Evolutionary conservation across 2,113 vertebrate genomes (phyloP), one percentile per base, ranked within the genome.

Genomic region (Hyperoodon ampullatus): DNA sequence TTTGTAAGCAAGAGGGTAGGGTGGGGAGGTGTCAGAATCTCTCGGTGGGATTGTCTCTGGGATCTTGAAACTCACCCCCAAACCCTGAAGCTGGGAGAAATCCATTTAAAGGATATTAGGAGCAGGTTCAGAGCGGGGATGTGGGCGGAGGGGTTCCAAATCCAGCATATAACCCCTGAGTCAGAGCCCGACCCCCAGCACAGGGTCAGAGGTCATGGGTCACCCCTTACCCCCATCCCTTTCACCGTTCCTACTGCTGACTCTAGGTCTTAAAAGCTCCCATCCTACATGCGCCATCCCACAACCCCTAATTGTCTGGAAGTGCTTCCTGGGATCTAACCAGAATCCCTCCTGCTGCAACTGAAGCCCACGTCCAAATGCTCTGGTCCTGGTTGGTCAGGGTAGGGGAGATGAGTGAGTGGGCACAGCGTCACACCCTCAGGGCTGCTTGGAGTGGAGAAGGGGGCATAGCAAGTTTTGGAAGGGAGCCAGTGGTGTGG

Each of bases 251-350:
- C 30, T 47, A 18, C n/a, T 33, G 66, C 82, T 39, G 15, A 5
- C 71, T 66, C 70, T 84, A 44, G 35, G 66, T 15, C 33, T 94
- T 84, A 61, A 70, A 88, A 72, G 21, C 61, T 44, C 30, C 53
- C 3, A 2, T 11, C 65, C 50, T 35, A 26, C 11, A 15, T 15
- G 39, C 30, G 77, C 24, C 28, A 16, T 90, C 39, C 58, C 84
- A 44, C 33, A 50, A 44, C 6, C 4, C 71, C 61, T 35, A n/a
- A 42, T 18, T 23, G 12, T 81, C 88, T 47, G 24, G 28, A 92
- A 93, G 78, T 93, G 28, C 90, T 81, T 94, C 61, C 74, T 89
- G 16, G 19, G 55, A 83, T 78, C 93, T 77, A 83, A 21, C 60
- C 71, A 88, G 88, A 84, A 88, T 47, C 12, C 18, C 63, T 74